These are phyloP conservation scores for Drosophila ezoana DNA, from an alignment of 2,888 invertebrate genomes.

Conservation along the genomic window DNA sequence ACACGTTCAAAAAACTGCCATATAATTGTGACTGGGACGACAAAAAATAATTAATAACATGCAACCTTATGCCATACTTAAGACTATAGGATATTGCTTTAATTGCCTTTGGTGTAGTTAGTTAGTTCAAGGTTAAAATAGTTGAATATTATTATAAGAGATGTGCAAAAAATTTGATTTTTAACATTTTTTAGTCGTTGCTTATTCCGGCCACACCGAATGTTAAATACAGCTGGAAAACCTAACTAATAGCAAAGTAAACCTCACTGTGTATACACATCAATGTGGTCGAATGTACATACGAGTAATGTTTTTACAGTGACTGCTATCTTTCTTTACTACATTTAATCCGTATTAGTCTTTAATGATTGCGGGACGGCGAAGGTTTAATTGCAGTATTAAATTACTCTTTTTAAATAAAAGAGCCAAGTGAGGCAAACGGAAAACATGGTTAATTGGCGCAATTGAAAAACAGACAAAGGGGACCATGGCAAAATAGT, in stretches of 20 bases:
- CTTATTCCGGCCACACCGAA: no score
- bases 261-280: slow-evolving; percentile 1
- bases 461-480: slow-evolving; percentile 23
- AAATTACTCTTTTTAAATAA: slow-evolving; percentile 35
- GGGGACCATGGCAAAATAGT: slow-evolving; percentile 20
- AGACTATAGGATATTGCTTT: no score
- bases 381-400: slow-evolving; percentile 61
- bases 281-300: not conserved
- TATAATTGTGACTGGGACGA: not conserved
- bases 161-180: no score
- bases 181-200: no score
- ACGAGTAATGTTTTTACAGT: slow-evolving; percentile 19
- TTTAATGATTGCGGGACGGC: slow-evolving; percentile 24
- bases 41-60: not conserved
- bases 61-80: no score
- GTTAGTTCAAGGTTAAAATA: no score
- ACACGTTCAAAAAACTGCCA: not conserved
- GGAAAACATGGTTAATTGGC: slow-evolving; percentile 9
- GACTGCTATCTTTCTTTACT: slow-evolving; percentile 17
- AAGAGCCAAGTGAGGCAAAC: slow-evolving; percentile 31
- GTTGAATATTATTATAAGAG: no score
- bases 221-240: no score
- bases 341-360: slow-evolving; percentile 61
- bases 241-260: slow-evolving; percentile 17
- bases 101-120: no score